Conservation (phyloP, 2,113 vertebrate genomes). For the Pristiophorus japonicus region DNA sequence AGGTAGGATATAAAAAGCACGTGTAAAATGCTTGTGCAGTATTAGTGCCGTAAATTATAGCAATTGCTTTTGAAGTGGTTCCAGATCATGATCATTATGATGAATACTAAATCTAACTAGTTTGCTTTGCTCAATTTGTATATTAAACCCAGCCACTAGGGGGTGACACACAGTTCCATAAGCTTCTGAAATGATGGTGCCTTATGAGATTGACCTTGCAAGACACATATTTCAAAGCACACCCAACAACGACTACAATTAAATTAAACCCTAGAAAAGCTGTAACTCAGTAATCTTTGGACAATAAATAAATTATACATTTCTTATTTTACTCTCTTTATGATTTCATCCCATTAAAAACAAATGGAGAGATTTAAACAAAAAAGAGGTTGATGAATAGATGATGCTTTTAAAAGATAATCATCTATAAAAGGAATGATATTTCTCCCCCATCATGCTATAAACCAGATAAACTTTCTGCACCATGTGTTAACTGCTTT, state of each 20-base stretch:
- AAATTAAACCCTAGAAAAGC: not conserved
- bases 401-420: not conserved
- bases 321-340: not conserved
- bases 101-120: not conserved
- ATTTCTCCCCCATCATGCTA: not conserved
- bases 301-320: not conserved
- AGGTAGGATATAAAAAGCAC: not conserved
- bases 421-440: not conserved
- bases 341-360: not conserved
- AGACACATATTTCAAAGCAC: not conserved
- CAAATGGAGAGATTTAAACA: not conserved
- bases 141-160: not conserved
- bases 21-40: not conserved
- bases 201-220: not conserved
- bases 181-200: not conserved
- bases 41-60: not conserved
- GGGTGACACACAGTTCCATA: not conserved
- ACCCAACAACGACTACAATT: not conserved
- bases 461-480: not conserved
- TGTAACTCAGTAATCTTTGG: not conserved
- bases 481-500: not conserved
- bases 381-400: not conserved
- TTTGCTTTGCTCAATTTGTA: too few relatives aligned
- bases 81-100: not conserved
- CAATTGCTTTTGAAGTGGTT: not conserved